Evolutionary conservation across 2,888 invertebrate species (phyloP).

Genomic region (Drosophila paramelanica): DNA sequence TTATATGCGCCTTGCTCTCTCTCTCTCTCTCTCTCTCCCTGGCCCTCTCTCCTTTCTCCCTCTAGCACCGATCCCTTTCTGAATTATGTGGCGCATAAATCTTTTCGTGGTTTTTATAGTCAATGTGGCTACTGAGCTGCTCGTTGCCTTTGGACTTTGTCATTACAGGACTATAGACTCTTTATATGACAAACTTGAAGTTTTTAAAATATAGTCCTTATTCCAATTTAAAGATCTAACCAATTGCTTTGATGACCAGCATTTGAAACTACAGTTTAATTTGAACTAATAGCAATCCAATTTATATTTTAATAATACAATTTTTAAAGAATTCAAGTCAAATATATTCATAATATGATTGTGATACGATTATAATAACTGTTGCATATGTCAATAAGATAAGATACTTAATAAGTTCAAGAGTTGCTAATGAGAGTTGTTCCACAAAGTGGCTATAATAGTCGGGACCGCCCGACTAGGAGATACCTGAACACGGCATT

Average conservation of each 20-base stretch:
- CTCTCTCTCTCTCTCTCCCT: conserved; percentile 8
- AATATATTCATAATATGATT: no score
- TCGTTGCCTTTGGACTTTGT: conserved; percentile 18
- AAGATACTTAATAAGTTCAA: no score
- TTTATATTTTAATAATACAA: no score
- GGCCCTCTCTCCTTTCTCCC: conserved; percentile 12
- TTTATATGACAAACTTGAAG: not conserved
- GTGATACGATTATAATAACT: no score
- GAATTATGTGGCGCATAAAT: conserved; percentile 81
- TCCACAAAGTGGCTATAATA: no score
- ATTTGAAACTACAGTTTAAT: not conserved
- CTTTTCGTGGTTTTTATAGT: conserved; percentile 79
- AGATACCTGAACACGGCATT: no score
- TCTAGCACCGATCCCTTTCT: conserved; percentile 20
- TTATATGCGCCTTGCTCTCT: conserved; percentile 7
- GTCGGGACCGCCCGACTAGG: no score
- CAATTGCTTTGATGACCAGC: not conserved
- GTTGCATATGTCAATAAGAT: no score
- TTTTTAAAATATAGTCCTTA: conserved; percentile 20
- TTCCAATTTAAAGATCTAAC: conserved; percentile 11
- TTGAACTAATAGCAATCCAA: not conserved
- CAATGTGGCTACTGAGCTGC: conserved; percentile 37
- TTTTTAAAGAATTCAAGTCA: no score
- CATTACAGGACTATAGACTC: conserved; percentile 3
- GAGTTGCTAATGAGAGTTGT: no score